Percentiles rank a stretch among this genome's conserved stretches.
phyloP scores from a whole-genome alignment of 2,113 vertebrate species.

The Chloropsis cyanopogon region DNA sequence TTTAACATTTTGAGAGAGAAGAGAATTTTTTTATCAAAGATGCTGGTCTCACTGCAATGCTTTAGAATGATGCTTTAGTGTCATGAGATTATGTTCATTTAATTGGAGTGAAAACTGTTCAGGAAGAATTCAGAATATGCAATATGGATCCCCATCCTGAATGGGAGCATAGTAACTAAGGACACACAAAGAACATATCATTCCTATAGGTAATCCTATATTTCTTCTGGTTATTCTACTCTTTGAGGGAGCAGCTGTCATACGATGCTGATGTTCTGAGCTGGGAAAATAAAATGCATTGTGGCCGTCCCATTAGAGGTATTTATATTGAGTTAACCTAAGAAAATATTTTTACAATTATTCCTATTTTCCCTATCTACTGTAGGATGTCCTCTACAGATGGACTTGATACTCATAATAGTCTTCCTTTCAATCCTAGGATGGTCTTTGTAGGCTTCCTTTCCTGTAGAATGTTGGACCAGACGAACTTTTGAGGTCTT shows the following conservation, averaged over 20 bases:
- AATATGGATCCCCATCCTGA: not conserved
- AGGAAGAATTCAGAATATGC: not conserved
- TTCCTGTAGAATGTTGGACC: not conserved
- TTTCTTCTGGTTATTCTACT: not conserved
- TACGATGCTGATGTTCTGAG: not conserved
- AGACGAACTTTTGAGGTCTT: not conserved
- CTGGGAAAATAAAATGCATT: not conserved
- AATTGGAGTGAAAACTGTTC: not conserved
- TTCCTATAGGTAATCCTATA: not conserved
- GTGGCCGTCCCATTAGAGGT: not conserved
- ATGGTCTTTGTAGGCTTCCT: not conserved
- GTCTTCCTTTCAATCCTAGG: not conserved
- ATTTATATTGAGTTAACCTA: not conserved
- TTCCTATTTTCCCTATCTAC: not conserved
- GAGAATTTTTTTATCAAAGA: not conserved
- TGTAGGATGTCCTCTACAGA: not conserved
- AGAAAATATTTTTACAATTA: not conserved
- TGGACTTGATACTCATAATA: not conserved
- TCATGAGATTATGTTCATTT: not conserved
- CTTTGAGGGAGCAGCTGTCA: not conserved
- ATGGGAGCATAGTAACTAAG: not conserved
- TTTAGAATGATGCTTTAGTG: not conserved
- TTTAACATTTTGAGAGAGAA: not conserved
- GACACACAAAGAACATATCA: not conserved
- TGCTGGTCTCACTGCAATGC: not conserved